A percentile compares a stretch with the other conserved stretches of the same genome.
phyloP scores from a whole-genome alignment of 2,888 invertebrate genomes.

The Catocala fraxini region DNA sequence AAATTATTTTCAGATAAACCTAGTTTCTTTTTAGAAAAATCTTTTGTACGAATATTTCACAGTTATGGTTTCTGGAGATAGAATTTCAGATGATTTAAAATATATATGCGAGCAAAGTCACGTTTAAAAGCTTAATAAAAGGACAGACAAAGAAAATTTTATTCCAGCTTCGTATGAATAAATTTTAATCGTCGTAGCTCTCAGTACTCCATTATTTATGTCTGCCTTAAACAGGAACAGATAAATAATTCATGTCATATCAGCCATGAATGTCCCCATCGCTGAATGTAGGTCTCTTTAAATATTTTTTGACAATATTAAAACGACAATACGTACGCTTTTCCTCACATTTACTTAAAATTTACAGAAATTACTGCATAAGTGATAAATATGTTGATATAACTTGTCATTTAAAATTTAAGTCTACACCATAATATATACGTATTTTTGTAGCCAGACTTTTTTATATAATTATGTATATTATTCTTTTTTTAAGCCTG shows the following conservation, averaged over 20 bases:
- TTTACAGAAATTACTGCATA: too few species aligned
- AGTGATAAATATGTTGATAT: too few species aligned
- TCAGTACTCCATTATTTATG: slow-evolving; percentile 24
- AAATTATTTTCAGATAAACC: too few species aligned
- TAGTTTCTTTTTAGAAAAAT: too few species aligned
- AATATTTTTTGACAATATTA: slow-evolving; percentile 1
- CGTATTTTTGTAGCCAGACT: too few species aligned
- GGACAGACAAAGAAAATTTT: slow-evolving; percentile 17
- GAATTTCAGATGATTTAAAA: background rate
- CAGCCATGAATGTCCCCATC: slow-evolving; percentile 18
- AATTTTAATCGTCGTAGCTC: slow-evolving; percentile 22
- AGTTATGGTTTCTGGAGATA: background rate
- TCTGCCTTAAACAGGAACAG: slow-evolving; percentile 20
- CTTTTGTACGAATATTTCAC: too few species aligned
- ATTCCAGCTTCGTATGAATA: slow-evolving; percentile 20
- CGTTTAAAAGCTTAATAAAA: slow-evolving; percentile 11
- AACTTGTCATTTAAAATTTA: too few species aligned
- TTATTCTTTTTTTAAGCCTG: too few species aligned
- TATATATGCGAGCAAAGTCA: slow-evolving; percentile 12
- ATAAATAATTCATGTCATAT: slow-evolving; percentile 26
- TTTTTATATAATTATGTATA: too few species aligned
- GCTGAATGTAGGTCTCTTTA: slow-evolving; percentile 4
- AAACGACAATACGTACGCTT: background rate
- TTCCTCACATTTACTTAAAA: background rate
- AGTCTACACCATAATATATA: too few species aligned